These are phyloP conservation scores for Saiga tatarica DNA, from an alignment of 2,113 vertebrate species.

Conservation along the genomic window DNA sequence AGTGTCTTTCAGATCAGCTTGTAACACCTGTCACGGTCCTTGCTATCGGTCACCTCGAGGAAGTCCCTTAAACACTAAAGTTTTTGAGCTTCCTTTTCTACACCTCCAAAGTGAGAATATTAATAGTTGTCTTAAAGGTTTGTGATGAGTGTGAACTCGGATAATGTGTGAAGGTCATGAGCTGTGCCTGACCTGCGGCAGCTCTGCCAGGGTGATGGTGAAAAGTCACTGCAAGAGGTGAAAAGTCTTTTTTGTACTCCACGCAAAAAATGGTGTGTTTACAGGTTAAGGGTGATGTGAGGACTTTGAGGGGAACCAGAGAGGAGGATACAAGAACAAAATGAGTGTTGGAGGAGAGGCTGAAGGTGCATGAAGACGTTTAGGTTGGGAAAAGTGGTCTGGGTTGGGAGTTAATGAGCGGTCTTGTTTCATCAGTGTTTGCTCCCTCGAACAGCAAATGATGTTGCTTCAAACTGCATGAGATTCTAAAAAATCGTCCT, in stretches of 20 bases:
- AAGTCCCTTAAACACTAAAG: neutral
- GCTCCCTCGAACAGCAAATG: neutral
- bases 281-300: neutral
- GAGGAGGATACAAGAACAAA: neutral
- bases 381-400: neutral
- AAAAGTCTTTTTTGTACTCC: neutral
- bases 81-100: neutral
- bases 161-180: neutral
- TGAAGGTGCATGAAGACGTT: neutral
- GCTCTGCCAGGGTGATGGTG: neutral
- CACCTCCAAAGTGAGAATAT: neutral
- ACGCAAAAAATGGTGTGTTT: neutral
- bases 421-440: neutral
- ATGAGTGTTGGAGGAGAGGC: neutral
- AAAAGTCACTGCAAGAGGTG: too few species aligned
- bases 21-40: neutral
- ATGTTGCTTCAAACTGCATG: neutral
- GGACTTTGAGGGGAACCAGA: neutral
- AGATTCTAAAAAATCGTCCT: neutral
- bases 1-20: neutral
- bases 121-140: neutral
- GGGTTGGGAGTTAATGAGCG: neutral
- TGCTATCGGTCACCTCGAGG: neutral
- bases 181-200: fast-evolving
- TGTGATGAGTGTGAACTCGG: neutral